These are phyloP conservation scores for Corvus cornix DNA, from an alignment of 2,113 vertebrate genomes.

Conservation along the genomic window DNA sequence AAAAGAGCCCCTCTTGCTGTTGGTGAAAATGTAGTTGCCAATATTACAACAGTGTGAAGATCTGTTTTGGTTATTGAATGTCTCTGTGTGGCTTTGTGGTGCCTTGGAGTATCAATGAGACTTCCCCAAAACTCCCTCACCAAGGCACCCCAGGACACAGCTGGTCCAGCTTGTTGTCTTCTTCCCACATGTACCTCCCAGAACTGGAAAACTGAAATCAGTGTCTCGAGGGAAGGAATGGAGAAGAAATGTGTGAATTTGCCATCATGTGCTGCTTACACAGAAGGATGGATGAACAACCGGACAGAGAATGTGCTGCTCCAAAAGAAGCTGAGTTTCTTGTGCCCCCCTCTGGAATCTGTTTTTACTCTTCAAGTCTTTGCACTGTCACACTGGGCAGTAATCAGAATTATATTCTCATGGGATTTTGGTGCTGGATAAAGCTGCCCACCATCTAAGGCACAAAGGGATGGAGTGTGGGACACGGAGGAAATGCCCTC, in stretches of 20 bases:
- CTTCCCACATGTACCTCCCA: neutral
- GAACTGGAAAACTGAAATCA: neutral
- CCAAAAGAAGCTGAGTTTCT: neutral
- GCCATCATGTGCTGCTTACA: neutral
- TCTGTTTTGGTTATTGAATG: neutral
- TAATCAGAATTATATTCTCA: neutral
- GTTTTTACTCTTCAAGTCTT: neutral
- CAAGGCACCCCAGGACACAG: rapidly evolving
- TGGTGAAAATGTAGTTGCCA: neutral
- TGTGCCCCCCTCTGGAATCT: neutral
- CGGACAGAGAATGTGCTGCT: rapidly evolving
- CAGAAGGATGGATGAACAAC: neutral
- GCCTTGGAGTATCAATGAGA: neutral
- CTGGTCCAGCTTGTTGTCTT: neutral
- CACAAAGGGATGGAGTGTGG: neutral
- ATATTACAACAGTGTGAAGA: rapidly evolving
- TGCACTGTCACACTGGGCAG: neutral
- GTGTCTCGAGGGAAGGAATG: neutral
- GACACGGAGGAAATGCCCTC: neutral
- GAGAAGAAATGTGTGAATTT: neutral
- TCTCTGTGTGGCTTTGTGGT: neutral
- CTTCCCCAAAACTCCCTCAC: neutral
- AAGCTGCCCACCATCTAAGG: neutral
- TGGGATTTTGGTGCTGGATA: neutral
- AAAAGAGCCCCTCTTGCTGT: neutral